Evolutionary conservation across 2,888 invertebrate genomes (phyloP), one percentile per base, ranked within the genome.

Genomic region (Sericinus montela): DNA sequence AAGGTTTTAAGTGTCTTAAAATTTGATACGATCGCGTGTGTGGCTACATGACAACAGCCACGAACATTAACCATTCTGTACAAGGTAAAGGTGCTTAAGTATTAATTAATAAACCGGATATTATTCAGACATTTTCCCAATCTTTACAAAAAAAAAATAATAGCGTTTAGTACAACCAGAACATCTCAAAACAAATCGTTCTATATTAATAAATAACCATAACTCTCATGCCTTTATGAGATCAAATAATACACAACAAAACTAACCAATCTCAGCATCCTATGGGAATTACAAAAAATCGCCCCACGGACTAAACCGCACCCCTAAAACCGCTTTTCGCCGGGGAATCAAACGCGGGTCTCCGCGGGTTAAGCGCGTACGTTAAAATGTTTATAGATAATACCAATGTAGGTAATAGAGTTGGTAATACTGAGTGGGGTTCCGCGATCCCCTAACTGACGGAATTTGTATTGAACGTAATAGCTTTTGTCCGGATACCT

Each of bases 371-470:
- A 87, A 87, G 80, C 79, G 83, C 60, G 69, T 71, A 80, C 80
- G 82, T 76, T 87, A 84, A 86, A 87, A 88, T 87, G 86, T 86
- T 88, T 87, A 87, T 81, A 87, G 85, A 87, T 87, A 86, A 88
- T 84, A 73, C 82, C 69, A 62, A 74, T 79, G 71, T 75, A 75
- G 72, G 77, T 76, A 81, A 85, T 83, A 80, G 80, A 81, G 78
- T 80, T 80, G 78, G 80, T 80, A 70, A 75, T 77, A 70, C 55
- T 57, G 59, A 67, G 70, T 75, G 78, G 72, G 66, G 59, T 40
- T 55, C 50, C 61, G 52, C 48, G 46, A 53, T 53, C 66, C 75
- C 76, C 76, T 66, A 65, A 40, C 75, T 77, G 70, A 68, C 64
- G 80, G 84, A 77, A 86, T 86, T 77, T 70, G 73, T 73, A 77